Percentiles rank a stretch among this genome's conserved stretches.
These are phyloP conservation scores for Corythornis madagascariensis DNA, from an alignment of 2,113 vertebrate genomes.

Conservation along the genomic window DNA sequence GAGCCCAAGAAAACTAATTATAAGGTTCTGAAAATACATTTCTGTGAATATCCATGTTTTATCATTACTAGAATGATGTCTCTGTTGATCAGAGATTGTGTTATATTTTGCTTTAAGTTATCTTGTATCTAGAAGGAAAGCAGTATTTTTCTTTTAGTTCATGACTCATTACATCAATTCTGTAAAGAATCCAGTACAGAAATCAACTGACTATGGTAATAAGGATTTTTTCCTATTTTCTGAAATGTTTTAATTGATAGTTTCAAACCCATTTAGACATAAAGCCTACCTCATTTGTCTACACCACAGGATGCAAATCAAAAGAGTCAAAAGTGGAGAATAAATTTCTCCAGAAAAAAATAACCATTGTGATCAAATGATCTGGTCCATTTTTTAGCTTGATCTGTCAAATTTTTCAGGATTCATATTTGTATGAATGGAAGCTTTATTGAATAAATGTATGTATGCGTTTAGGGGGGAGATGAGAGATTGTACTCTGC, in stretches of 20 bases:
- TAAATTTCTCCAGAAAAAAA: background rate
- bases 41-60: background rate
- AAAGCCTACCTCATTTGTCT: background rate
- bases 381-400: background rate
- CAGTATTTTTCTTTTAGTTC: background rate
- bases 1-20: background rate
- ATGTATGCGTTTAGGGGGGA: background rate
- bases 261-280: background rate
- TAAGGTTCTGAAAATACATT: background rate
- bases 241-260: background rate
- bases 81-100: background rate
- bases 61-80: background rate
- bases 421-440: background rate
- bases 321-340: background rate
- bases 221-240: background rate
- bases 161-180: background rate
- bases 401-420: background rate
- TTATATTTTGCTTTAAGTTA: background rate
- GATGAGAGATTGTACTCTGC: background rate
- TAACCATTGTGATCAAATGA: background rate
- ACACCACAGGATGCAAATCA: background rate
- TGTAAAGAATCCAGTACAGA: background rate
- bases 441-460: background rate
- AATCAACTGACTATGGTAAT: background rate
- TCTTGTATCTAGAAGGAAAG: background rate